phyloP scores from a whole-genome alignment of 2,797 vertebrate genomes.

The Rhinophrynus dorsalis region DNA sequence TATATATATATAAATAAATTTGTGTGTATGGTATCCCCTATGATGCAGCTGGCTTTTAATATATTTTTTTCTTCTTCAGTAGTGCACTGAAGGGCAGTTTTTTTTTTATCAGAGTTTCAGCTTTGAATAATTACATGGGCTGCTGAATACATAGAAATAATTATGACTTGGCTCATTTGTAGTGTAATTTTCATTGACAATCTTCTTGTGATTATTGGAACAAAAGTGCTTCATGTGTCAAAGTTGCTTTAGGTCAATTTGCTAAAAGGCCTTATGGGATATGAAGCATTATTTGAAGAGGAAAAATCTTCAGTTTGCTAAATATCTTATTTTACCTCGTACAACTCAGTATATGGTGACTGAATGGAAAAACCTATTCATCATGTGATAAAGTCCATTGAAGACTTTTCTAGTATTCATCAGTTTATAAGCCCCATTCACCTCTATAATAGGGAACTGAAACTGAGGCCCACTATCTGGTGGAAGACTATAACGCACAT shows the following conservation, averaged over 20 bases:
- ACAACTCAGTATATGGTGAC: not conserved
- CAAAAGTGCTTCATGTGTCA: not conserved
- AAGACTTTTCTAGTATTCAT: no score
- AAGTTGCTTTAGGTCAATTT: not conserved
- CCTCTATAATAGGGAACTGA: no score
- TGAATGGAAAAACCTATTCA: no score
- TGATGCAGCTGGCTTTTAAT: no score
- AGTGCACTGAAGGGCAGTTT: no score
- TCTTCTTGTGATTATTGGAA: not conserved
- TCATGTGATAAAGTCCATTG: no score
- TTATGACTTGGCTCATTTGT: not conserved
- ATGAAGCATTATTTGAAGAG: not conserved
- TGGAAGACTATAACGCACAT: no score
- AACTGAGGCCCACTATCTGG: no score
- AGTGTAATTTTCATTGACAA: slow-evolving; percentile 1
- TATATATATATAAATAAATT: no score
- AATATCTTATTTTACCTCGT: not conserved
- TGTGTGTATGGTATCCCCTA: no score
- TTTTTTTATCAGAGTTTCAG: not conserved
- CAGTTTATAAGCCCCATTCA: no score
- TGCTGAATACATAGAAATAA: not conserved
- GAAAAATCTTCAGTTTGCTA: not conserved
- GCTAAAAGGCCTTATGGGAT: not conserved
- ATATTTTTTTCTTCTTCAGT: no score
- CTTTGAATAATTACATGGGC: slow-evolving; percentile 1